Conservation (phyloP, 2,113 vertebrate species). For the Malaclemys terrapin region DNA sequence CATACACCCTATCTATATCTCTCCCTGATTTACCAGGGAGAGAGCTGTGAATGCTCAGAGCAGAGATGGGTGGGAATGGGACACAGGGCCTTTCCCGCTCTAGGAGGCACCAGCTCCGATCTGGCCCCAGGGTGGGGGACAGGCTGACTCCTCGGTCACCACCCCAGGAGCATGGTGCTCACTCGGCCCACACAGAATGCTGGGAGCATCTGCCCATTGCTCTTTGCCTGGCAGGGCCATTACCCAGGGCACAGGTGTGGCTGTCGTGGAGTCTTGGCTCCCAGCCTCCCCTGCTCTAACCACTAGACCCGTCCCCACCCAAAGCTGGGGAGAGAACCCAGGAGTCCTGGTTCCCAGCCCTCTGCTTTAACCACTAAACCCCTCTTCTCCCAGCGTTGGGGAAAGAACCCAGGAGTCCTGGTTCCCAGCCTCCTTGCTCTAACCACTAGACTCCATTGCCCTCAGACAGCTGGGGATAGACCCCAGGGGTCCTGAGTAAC, state of each 20-base stretch:
- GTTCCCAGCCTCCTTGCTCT: no score
- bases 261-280: neutral
- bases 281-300: neutral
- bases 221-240: neutral
- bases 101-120: neutral
- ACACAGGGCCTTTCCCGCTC: neutral
- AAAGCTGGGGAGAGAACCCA: no score
- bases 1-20: neutral
- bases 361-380: no score
- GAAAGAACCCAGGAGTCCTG: no score
- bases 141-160: neutral
- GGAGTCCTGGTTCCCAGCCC: no score
- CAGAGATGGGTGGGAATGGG: neutral
- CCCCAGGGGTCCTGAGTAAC: neutral
- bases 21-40: neutral
- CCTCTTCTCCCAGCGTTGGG: no score
- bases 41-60: neutral
- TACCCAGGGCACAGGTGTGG: neutral
- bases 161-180: neutral
- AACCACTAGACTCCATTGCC: neutral
- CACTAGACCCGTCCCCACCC: neutral
- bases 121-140: neutral
- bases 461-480: neutral
- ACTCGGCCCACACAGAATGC: accelerated
- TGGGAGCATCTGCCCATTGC: neutral